These are phyloP conservation scores for Elysia crispata DNA, from an alignment of 2,888 invertebrate species.

Conservation along the genomic window DNA sequence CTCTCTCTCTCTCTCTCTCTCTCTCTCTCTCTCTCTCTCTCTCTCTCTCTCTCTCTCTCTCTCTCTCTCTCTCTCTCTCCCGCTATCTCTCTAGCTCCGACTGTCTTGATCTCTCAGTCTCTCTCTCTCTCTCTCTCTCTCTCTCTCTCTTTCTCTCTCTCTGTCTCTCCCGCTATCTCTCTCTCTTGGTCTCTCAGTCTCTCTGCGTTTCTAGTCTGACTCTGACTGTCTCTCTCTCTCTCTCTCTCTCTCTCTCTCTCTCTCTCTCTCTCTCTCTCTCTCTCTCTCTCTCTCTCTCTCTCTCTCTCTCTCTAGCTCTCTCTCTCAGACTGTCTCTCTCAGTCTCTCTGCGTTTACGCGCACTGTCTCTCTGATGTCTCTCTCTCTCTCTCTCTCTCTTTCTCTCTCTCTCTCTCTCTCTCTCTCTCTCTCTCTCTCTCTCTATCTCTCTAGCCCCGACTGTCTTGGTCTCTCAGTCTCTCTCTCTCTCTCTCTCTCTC, in stretches of 20 bases:
- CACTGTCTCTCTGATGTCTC: too few species aligned
- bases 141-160: slow-evolving; percentile 34
- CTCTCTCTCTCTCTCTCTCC: slow-evolving; percentile 20
- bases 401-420: too few species aligned
- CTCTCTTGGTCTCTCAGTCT: slow-evolving; percentile 27
- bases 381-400: too few species aligned
- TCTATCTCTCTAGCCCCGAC: too few species aligned
- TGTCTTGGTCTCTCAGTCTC: too few species aligned
- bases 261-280: background rate
- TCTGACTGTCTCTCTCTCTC: background rate
- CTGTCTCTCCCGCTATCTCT: slow-evolving; percentile 44
- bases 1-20: background rate
- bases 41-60: background rate
- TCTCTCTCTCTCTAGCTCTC: background rate
- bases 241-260: background rate
- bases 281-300: background rate
- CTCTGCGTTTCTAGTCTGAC: background rate
- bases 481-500: too few species aligned
- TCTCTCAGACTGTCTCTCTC: too few species aligned
- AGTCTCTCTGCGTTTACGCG: too few species aligned
- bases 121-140: slow-evolving; percentile 20
- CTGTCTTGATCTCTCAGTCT: slow-evolving; percentile 18
- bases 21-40: slow-evolving; percentile 12
- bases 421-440: too few species aligned
- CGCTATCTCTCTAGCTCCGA: slow-evolving; percentile 3